phyloP scores from a whole-genome alignment of 2,113 vertebrate genomes.

The Amblyornis subalaris region DNA sequence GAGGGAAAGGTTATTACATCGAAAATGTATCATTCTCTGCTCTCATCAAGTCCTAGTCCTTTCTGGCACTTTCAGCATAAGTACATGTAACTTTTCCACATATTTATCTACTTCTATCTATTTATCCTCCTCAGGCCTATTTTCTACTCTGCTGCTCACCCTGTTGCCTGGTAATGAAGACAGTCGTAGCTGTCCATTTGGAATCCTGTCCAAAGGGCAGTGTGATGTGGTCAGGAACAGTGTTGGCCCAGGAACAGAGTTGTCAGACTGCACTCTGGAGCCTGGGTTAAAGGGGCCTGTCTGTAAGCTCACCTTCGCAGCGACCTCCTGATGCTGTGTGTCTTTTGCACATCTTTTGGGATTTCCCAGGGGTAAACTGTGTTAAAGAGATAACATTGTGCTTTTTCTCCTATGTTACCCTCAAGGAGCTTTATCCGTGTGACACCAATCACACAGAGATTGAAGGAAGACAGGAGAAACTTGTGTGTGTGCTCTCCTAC shows the following conservation, averaged over 20 bases:
- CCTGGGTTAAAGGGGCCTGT: neutral
- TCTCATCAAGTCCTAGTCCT: neutral
- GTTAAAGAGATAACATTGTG: fast-evolving
- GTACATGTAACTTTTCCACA: fast-evolving
- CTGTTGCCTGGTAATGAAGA: neutral
- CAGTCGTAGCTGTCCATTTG: neutral
- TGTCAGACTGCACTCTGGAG: neutral
- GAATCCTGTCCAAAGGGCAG: neutral
- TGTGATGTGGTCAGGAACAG: fast-evolving
- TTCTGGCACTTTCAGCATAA: neutral
- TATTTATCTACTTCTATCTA: neutral
- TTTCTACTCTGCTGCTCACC: neutral
- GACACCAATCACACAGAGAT: fast-evolving
- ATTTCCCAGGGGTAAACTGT: fast-evolving
- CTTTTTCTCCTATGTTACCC: neutral
- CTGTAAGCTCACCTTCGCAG: neutral
- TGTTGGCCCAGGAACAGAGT: fast-evolving
- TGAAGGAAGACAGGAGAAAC: neutral
- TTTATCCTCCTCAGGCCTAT: neutral
- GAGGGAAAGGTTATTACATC: neutral
- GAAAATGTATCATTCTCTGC: fast-evolving
- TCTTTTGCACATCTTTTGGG: neutral
- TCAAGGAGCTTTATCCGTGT: neutral
- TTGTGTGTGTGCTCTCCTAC: neutral
- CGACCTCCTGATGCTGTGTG: neutral